These are phyloP conservation scores for Chinchilla lanigera DNA, from an alignment of 2,113 vertebrate genomes.

Conservation along the genomic window DNA sequence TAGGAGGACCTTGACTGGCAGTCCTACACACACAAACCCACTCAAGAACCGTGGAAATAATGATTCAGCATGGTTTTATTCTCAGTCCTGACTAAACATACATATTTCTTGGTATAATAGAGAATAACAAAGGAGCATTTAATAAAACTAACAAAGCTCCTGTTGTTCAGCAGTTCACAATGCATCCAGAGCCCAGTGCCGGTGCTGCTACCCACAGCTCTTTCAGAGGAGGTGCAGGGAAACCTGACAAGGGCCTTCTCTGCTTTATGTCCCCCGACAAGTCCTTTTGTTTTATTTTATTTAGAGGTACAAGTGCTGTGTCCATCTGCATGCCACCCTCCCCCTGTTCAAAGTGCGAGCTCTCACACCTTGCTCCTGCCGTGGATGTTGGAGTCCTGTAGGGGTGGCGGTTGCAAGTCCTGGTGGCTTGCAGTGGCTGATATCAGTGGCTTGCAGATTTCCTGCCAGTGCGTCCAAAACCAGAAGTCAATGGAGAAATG, in stretches of 20 bases:
- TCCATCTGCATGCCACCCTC: accelerated
- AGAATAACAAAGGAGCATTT: neutral
- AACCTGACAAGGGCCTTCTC: neutral
- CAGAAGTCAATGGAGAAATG: neutral
- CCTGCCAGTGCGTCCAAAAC: neutral
- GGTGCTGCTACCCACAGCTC: accelerated
- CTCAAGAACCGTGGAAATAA: neutral
- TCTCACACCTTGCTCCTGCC: neutral
- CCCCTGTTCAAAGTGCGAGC: accelerated
- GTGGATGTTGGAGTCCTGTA: accelerated
- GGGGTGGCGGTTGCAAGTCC: neutral
- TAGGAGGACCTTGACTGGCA: neutral
- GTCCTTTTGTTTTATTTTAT: neutral
- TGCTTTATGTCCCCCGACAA: neutral
- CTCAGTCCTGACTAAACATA: neutral
- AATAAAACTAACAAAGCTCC: neutral
- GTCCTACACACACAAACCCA: neutral
- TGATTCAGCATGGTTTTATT: neutral
- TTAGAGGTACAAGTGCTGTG: neutral
- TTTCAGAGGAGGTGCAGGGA: too few relatives aligned
- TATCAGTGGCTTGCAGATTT: too few relatives aligned
- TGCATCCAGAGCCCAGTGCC: neutral
- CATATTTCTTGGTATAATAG: neutral
- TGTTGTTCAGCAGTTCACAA: accelerated
- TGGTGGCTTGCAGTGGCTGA: neutral